phyloP scores from a whole-genome alignment of 1,140 invertebrate genomes.

The Acromyrmex echinatior region DNA sequence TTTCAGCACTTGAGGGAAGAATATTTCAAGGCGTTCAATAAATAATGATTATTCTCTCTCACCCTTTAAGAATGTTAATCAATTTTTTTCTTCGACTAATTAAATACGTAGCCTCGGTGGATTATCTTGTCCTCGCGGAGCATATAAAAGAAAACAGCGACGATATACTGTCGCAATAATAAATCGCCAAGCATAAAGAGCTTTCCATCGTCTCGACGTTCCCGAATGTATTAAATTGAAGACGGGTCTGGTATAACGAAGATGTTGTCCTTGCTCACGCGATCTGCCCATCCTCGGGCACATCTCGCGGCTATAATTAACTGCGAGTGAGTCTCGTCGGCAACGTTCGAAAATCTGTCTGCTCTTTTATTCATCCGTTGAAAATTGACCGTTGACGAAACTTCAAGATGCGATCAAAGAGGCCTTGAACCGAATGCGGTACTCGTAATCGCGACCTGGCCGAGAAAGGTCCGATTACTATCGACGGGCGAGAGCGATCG shows the following conservation, averaged over 20 bases:
- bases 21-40: no score
- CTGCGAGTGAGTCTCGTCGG: background rate
- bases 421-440: background rate
- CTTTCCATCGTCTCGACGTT: background rate
- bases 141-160: background rate
- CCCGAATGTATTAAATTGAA: constrained; percentile 38
- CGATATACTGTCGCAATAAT: background rate
- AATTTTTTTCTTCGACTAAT: background rate
- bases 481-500: background rate
- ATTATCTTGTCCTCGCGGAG: constrained; percentile 19
- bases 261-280: constrained; percentile 43
- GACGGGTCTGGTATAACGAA: constrained; percentile 9
- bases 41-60: background rate
- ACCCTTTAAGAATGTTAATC: background rate
- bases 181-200: constrained; percentile 16
- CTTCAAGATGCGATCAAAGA: background rate
- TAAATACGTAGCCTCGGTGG: constrained; percentile 1
- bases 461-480: constrained; percentile 13
- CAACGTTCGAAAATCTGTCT: background rate
- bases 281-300: constrained; percentile 34
- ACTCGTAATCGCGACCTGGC: background rate
- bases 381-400: constrained; percentile 25
- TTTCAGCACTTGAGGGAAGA: no score
- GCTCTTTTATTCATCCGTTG: background rate
- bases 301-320: constrained; percentile 25